Evolutionary conservation across 2,888 invertebrate species (phyloP).

Genomic region (Mesorhabditis sp.): DNA sequence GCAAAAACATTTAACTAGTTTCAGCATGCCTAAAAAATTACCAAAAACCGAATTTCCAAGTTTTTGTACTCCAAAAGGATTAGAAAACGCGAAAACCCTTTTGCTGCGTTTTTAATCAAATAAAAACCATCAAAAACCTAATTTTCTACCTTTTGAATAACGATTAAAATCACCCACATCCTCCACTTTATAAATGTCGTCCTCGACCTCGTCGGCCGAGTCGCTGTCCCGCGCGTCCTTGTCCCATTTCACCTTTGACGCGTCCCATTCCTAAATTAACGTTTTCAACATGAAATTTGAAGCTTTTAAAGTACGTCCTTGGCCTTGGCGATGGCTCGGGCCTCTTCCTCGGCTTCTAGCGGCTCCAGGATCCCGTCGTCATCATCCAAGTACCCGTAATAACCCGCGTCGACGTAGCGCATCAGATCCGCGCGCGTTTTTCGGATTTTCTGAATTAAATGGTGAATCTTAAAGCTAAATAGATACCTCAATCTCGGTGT

Average conservation of each 20-base stretch:
- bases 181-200: constrained; percentile 50
- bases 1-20: too few species aligned
- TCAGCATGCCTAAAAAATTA: too few species aligned
- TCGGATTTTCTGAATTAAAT: constrained; percentile 70
- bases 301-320: constrained; percentile 15
- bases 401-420: constrained; percentile 96
- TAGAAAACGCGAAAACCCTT: too few species aligned
- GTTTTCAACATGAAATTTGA: background rate
- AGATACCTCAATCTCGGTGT: constrained; percentile 33
- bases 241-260: constrained; percentile 18
- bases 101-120: too few species aligned
- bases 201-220: constrained; percentile 30
- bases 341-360: constrained; percentile 68
- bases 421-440: constrained; percentile 92
- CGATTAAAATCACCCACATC: constrained; percentile 15
- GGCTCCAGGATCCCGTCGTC: constrained; percentile 92
- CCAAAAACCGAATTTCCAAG: too few species aligned
- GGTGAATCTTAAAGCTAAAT: constrained; percentile 57
- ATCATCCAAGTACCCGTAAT: constrained; percentile 90
- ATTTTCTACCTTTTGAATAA: too few species aligned
- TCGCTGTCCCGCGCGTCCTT: constrained; percentile 11
- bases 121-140: too few species aligned
- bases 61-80: too few species aligned
- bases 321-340: constrained; percentile 53
- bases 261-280: constrained; percentile 22